Evolutionary conservation across 2,113 vertebrate species (phyloP), one percentile per base, ranked within the genome.

Genomic region (Otolemur garnettii): DNA sequence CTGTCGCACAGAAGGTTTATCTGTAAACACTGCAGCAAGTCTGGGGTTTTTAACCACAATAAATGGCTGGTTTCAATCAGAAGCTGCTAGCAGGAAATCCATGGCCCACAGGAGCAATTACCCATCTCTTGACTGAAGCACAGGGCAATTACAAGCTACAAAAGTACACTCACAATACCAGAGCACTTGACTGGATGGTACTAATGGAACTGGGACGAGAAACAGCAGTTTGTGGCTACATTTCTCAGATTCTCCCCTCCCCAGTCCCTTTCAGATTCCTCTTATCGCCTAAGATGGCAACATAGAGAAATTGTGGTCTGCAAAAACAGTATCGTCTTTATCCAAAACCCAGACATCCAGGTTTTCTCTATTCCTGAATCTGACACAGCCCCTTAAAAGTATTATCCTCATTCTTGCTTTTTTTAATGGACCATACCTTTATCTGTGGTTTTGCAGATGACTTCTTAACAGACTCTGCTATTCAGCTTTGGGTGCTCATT

Each of bases 41-140:
- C 95, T 97, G 90, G 97, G 0, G 1, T 96, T 98, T 98, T 98
- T 98, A 97, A 97, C 94, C 89, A 96, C 98, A 98, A 97, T 97
- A 98, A 98, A 98, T 98, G 96, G 95, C 95, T 97, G 96, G 98
- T 98, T 98, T 98, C 98, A 98, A 97, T 98, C 98, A 98, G 98
- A 97, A 50, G 95, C 94, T 94, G 88, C n/a, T 55, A 96, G 97
- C 97, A 97, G 87, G 95, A 97, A 98, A 98, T 94, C 92, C 91
- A 97, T 90, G 96, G 97, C 98, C 98, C 98, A 97, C 85, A 98
- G 98, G 96, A 98, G 97, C 97, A 98, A 98, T 98, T 98, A 97
- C 96, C 96, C 97, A 97, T 97, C 97, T 98, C 98, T 95, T 95
- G 97, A 97, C 97, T 98, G 97, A 98, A 98, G 97, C 97, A 98